Percentiles rank a stretch among this genome's conserved stretches.
phyloP scores from a whole-genome alignment of 2,888 invertebrate species.

The Colletes collaris region DNA sequence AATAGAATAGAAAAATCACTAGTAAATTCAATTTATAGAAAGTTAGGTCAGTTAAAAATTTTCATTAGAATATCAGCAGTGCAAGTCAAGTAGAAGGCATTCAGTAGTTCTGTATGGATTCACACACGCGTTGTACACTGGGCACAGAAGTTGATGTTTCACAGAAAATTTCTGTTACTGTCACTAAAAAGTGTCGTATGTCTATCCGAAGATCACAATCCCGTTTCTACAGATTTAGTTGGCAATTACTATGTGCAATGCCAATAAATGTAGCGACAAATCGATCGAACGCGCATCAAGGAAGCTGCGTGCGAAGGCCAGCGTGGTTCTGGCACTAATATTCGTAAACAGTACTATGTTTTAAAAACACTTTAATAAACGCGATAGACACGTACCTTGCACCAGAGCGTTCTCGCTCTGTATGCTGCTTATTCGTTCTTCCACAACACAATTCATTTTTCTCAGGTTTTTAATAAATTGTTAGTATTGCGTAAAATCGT shows the following conservation, averaged over 20 bases:
- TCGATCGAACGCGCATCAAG: slow-evolving; percentile 60
- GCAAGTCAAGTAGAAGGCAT: not conserved
- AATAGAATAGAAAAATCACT: not conserved
- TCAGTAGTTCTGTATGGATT: not conserved
- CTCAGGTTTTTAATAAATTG: slow-evolving; percentile 25
- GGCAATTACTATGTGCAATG: slow-evolving; percentile 30
- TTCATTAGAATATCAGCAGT: not conserved
- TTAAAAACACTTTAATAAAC: slow-evolving; percentile 26
- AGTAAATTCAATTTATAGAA: not conserved
- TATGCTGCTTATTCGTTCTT: slow-evolving; percentile 20
- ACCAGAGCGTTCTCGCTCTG: slow-evolving; percentile 33
- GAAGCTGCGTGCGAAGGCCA: slow-evolving; percentile 35
- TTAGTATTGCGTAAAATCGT: slow-evolving; percentile 59
- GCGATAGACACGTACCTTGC: slow-evolving; percentile 59
- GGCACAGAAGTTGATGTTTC: slow-evolving; percentile 4
- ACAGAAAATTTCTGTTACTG: slow-evolving; percentile 16
- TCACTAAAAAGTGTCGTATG: not conserved
- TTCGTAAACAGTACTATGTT: slow-evolving; percentile 61
- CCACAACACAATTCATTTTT: slow-evolving; percentile 53
- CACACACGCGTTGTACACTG: slow-evolving; percentile 12
- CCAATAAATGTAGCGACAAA: slow-evolving; percentile 45
- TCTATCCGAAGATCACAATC: not conserved
- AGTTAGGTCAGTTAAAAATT: not conserved
- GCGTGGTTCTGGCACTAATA: slow-evolving; percentile 43
- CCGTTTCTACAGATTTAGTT: slow-evolving; percentile 16